These are phyloP conservation scores for Athrips mouffetella DNA, from an alignment of 2,888 invertebrate species.

Conservation along the genomic window DNA sequence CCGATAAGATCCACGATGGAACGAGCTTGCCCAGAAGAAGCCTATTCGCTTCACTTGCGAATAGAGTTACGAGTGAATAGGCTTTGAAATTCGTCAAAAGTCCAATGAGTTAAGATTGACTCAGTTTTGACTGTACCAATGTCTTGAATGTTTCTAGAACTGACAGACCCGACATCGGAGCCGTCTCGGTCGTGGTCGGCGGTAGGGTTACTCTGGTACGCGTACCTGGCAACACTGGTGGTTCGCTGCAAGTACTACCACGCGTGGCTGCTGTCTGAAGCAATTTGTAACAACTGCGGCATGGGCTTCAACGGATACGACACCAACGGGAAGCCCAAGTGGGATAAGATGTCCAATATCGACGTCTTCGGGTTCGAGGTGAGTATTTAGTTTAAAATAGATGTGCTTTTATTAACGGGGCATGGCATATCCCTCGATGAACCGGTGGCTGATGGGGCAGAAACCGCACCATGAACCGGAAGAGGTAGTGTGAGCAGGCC, in stretches of 20 bases:
- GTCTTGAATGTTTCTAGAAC: slow-evolving; percentile 40
- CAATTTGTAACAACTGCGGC: slow-evolving; percentile 96
- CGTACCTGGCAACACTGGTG: slow-evolving; percentile 88
- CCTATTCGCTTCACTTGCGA: too few relatives aligned
- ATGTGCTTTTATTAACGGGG: too few relatives aligned
- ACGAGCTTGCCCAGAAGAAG: too few relatives aligned
- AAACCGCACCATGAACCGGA: too few relatives aligned
- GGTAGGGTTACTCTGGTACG: slow-evolving; percentile 77
- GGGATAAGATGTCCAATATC: slow-evolving; percentile 96
- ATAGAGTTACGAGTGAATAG: too few relatives aligned
- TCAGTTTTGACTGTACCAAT: too few relatives aligned
- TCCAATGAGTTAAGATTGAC: too few relatives aligned
- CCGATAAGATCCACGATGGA: too few relatives aligned
- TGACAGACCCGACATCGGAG: slow-evolving; percentile 65
- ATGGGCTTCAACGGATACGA: slow-evolving; percentile 93
- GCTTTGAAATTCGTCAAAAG: too few relatives aligned
- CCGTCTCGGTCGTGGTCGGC: slow-evolving; percentile 72
- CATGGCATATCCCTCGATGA: too few relatives aligned
- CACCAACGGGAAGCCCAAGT: slow-evolving; percentile 85
- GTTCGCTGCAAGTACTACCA: slow-evolving; percentile 96
- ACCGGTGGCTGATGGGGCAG: too few relatives aligned
- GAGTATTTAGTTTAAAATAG: slow-evolving; percentile 30
- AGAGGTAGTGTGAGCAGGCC: too few relatives aligned
- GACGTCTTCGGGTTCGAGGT: slow-evolving; percentile 94
- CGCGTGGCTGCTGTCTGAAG: slow-evolving; percentile 97